Conservation (phyloP, 2,888 invertebrate species). For the Alentia gelatinosa region DNA sequence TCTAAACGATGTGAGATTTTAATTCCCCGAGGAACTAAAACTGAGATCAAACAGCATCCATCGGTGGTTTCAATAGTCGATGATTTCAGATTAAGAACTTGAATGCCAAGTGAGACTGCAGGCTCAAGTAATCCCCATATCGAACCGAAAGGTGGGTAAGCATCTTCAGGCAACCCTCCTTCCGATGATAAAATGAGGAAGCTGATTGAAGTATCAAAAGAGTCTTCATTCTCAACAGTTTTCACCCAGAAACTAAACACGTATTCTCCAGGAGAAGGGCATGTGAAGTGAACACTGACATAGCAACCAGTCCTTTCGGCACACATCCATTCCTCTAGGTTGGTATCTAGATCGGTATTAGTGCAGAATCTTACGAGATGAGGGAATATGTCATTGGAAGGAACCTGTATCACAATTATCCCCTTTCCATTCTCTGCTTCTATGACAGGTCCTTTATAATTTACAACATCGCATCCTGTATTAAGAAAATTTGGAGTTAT, state of each 20-base stretch:
- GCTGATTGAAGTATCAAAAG: not conserved
- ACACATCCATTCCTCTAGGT: not conserved
- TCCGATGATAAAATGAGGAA: not conserved
- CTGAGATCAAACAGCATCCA: not conserved
- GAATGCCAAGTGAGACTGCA: not conserved
- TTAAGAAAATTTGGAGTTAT: not conserved
- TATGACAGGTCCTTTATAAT: not conserved
- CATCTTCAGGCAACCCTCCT: not conserved
- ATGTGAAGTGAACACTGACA: not conserved
- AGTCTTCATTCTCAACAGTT: not conserved
- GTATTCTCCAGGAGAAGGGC: not conserved
- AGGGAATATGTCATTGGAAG: slow-evolving; percentile 7
- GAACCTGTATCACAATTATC: not conserved
- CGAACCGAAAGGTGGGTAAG: not conserved
- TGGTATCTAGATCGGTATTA: not conserved
- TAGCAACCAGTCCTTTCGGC: not conserved
- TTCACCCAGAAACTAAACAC: not conserved
- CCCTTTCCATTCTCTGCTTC: not conserved
- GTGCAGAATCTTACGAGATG: not conserved
- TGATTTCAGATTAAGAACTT: not conserved
- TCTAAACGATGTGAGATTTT: not conserved
- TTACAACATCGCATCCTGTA: not conserved
- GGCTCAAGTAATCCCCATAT: slow-evolving; percentile 21
- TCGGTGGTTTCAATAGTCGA: not conserved
- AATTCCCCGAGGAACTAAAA: not conserved